These are phyloP conservation scores for Cladopsammia gracilis DNA, from an alignment of 64 coral and sea anemone genomes.

Conservation along the genomic window DNA sequence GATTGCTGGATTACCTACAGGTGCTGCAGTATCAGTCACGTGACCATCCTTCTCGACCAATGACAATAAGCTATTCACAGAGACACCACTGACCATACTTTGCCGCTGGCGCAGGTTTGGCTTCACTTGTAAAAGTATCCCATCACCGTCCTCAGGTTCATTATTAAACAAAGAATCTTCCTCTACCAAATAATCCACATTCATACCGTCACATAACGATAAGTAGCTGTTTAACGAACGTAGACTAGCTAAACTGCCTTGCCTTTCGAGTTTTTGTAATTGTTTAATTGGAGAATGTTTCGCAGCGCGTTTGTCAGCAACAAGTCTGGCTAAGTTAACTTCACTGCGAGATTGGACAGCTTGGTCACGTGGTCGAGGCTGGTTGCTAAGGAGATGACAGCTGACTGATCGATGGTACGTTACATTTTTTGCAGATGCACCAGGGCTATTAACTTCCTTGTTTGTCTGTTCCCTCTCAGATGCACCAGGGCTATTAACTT, in stretches of 20 bases:
- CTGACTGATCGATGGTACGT: not conserved
- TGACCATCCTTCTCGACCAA: slow-evolving; percentile 1
- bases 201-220: slow-evolving; percentile 17
- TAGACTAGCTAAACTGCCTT: not conserved
- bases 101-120: not conserved
- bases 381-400: slow-evolving; percentile 26
- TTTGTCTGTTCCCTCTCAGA: not conserved
- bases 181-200: not conserved
- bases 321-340: slow-evolving; percentile 18
- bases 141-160: not conserved
- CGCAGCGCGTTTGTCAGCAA: not conserved
- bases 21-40: not conserved
- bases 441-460: not conserved
- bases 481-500: no score
- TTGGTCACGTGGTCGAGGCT: not conserved
- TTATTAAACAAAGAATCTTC: not conserved
- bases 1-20: not conserved
- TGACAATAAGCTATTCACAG: slow-evolving; percentile 26
- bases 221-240: not conserved
- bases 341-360: slow-evolving; percentile 4
- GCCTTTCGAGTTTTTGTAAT: not conserved
- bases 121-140: not conserved
- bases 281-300: not conserved
- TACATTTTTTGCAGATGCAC: not conserved
- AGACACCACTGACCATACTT: slow-evolving; percentile 5